Base-by-base conservation (phyloP, 2,888 invertebrate genomes). In the Phania funesta region DNA sequence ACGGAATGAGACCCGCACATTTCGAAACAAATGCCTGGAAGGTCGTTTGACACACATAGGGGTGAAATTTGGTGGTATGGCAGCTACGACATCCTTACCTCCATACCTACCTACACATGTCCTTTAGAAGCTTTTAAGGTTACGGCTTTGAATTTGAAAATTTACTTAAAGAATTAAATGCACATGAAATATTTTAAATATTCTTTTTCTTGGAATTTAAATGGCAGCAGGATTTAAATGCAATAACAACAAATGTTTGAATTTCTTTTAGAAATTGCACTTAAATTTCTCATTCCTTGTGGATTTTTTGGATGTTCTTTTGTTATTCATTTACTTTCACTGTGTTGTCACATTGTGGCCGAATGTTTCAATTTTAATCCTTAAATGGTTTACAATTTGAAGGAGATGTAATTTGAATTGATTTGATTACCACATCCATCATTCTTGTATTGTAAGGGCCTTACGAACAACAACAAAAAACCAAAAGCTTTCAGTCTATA, bases 391-490 rank as follows among this genome's bases (percentile, higher is more conserved):
- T 78, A 52, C 58, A 79, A 65, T 73, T 78, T 54, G 83, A 86
- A 84, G 86, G 85, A 85, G 46, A 46, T 65, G 54, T 56, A 13
- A 56, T 65, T 35, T 87, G 86, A 89, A 86, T 84, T 84, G 86
- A 86, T 88, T 89, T 88, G 89, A 89, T 89, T 87, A 86, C 83
- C 86, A 84, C 85, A 89, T 89, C 89, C 88, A 89, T 89, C 89
- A 89, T 68, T 26, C 46, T 62, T 74, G 20, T 20, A 6, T 16
- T 67, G 60, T 67, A 48, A 50, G 50, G 24, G 62, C 20, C 68
- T 46, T 24, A 75, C 35, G 16, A 18, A 22, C 24, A 16, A 9
- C 35, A 35, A 22, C 20, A 44, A 29, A 29, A 58, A 52, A 50
- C 20, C 22, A 52, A 74, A 67, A 50, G 75, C 70, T 44, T 74